Conservation (phyloP, 1,140 invertebrate species). For the Reticulitermes speratus region DNA sequence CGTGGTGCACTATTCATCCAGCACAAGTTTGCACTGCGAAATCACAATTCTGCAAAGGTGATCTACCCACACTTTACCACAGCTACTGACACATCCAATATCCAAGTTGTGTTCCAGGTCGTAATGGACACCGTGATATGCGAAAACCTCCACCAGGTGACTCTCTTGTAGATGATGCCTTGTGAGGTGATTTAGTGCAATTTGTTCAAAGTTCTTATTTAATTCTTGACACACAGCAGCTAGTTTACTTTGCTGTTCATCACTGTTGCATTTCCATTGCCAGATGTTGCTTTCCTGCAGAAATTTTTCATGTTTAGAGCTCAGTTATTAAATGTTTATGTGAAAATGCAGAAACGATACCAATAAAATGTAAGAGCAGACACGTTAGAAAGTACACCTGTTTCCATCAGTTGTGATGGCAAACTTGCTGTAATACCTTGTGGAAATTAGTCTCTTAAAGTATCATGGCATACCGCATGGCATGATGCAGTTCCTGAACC, state of each 20-base stretch:
- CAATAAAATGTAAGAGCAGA: too few species aligned
- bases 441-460: too few species aligned
- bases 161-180: slow-evolving; percentile 44
- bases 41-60: slow-evolving; percentile 57
- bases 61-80: slow-evolving; percentile 66
- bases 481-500: too few species aligned
- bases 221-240: neutral
- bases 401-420: too few species aligned
- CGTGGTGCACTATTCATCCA: slow-evolving; percentile 59
- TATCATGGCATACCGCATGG: too few species aligned
- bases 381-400: too few species aligned
- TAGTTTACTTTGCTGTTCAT: neutral
- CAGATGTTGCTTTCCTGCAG: neutral
- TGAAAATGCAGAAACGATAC: too few species aligned
- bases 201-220: neutral
- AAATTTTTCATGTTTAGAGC: neutral
- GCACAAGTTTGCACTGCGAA: slow-evolving; percentile 56
- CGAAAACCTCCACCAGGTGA: slow-evolving; percentile 56
- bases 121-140: slow-evolving; percentile 63
- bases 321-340: too few species aligned
- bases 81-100: slow-evolving; percentile 64
- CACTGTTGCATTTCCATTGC: neutral
- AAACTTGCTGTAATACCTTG: too few species aligned
- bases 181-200: neutral
- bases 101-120: slow-evolving; percentile 60